Percentiles rank a stretch among this genome's conserved stretches.
phyloP scores from a whole-genome alignment of 2,797 vertebrate species.

The Fistularia commersonii region DNA sequence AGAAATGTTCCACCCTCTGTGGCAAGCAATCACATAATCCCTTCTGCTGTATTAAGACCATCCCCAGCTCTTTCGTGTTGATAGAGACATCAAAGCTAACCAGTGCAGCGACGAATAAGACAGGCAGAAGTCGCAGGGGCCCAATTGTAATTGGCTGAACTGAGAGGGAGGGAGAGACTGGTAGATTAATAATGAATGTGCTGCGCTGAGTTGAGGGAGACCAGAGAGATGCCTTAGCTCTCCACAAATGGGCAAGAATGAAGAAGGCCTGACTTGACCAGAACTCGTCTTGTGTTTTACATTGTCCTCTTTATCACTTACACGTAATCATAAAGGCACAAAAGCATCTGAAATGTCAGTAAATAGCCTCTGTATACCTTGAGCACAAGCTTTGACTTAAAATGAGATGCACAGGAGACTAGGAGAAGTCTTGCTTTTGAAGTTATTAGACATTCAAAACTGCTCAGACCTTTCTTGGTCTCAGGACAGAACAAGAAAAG shows the following conservation, averaged over 20 bases:
- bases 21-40: slow-evolving; percentile 66
- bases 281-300: slow-evolving; percentile 21
- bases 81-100: slow-evolving; percentile 75
- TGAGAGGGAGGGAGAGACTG: slow-evolving; percentile 54
- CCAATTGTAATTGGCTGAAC: slow-evolving; percentile 65
- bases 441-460: too few relatives aligned
- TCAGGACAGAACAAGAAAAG: too few relatives aligned
- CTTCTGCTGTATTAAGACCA: slow-evolving; percentile 60
- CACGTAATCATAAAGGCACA: slow-evolving; percentile 12
- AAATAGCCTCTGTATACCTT: slow-evolving; percentile 27
- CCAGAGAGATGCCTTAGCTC: slow-evolving; percentile 51
- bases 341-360: slow-evolving; percentile 48
- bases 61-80: slow-evolving; percentile 49
- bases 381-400: slow-evolving; percentile 3
- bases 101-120: slow-evolving; percentile 60
- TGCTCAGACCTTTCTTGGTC: too few relatives aligned
- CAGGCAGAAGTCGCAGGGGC: slow-evolving; percentile 56
- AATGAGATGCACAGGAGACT: slow-evolving; percentile 5
- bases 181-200: slow-evolving; percentile 66
- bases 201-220: slow-evolving; percentile 49
- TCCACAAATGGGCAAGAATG: slow-evolving; percentile 47
- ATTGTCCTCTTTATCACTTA: slow-evolving; percentile 31
- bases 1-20: slow-evolving; percentile 45
- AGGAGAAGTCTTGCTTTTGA: too few relatives aligned
- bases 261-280: slow-evolving; percentile 29